Percentiles rank a stretch among this genome's conserved stretches.
Evolutionary conservation across 2,113 vertebrate species (phyloP).

Genomic region (Sciurus niger): DNA sequence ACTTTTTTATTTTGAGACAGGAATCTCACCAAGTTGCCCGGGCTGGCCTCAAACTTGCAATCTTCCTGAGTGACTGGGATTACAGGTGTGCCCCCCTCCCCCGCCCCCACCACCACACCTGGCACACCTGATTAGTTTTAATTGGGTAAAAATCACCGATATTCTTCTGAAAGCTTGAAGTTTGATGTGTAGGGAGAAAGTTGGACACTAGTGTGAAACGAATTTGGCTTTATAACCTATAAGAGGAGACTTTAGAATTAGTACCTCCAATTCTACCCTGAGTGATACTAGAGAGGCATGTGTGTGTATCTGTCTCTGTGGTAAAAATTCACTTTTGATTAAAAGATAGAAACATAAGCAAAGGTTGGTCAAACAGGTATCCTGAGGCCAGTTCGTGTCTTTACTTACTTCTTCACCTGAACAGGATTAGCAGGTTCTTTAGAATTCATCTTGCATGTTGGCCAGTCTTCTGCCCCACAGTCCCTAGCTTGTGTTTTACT

Average conservation of each 20-base stretch:
- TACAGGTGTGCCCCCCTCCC: background rate
- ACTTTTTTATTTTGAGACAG: background rate
- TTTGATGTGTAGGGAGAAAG: background rate
- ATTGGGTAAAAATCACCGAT: background rate
- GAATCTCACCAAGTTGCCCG: background rate
- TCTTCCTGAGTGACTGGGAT: background rate
- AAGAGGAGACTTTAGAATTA: conserved; percentile 15
- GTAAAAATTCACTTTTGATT: background rate
- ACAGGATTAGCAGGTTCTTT: background rate
- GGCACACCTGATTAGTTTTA: background rate
- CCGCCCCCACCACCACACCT: too few relatives aligned
- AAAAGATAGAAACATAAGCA: conserved; percentile 21
- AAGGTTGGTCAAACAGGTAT: background rate
- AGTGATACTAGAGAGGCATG: background rate
- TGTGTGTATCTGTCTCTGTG: background rate
- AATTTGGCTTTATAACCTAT: background rate
- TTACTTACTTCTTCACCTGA: background rate
- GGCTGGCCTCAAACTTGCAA: background rate
- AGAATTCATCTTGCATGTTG: background rate
- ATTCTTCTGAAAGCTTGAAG: background rate
- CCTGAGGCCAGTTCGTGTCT: background rate
- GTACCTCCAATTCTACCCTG: background rate
- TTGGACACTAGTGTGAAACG: background rate
- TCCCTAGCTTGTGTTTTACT: background rate
- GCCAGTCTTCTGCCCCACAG: background rate